A percentile compares a stretch with the other conserved stretches of the same genome.
Evolutionary conservation across 2,113 vertebrate species (phyloP).

Genomic region (Suricata suricatta): DNA sequence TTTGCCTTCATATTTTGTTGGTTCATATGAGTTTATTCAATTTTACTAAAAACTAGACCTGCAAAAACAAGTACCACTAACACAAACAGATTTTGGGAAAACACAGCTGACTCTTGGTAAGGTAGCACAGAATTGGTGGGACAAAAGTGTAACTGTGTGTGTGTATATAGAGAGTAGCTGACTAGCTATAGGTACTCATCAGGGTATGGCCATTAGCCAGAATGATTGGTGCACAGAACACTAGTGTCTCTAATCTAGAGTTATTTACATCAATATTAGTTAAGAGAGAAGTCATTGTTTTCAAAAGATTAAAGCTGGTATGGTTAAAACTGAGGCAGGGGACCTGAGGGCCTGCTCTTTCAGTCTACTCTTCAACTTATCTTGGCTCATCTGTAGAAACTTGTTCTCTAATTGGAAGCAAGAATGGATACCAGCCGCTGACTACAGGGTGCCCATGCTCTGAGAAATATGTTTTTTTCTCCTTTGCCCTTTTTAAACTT

Average conservation of each 20-base stretch:
- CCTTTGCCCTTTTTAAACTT: not conserved
- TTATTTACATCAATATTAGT: not conserved
- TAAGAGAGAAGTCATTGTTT: not conserved
- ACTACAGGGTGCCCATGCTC: not conserved
- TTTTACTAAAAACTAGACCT: slow-evolving; percentile 5
- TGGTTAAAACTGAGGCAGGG: not conserved
- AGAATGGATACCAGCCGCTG: not conserved
- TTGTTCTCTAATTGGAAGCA: not conserved
- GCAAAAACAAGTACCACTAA: not conserved
- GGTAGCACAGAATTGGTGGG: not conserved
- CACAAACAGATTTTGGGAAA: not conserved
- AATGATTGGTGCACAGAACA: not conserved
- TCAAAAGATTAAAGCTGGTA: not conserved
- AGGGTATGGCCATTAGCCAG: not conserved
- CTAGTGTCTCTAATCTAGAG: not conserved
- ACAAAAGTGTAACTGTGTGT: not conserved
- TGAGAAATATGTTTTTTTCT: not conserved
- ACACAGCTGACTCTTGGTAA: not conserved
- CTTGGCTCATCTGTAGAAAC: not conserved
- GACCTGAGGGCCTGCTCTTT: not conserved
- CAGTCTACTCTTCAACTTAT: not conserved
- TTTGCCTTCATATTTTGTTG: not conserved
- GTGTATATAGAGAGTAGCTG: not conserved
- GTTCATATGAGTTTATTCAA: not conserved
- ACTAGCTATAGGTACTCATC: not conserved